phyloP scores from a whole-genome alignment of 2,888 invertebrate genomes.

The Ornithoptera alexandrae region DNA sequence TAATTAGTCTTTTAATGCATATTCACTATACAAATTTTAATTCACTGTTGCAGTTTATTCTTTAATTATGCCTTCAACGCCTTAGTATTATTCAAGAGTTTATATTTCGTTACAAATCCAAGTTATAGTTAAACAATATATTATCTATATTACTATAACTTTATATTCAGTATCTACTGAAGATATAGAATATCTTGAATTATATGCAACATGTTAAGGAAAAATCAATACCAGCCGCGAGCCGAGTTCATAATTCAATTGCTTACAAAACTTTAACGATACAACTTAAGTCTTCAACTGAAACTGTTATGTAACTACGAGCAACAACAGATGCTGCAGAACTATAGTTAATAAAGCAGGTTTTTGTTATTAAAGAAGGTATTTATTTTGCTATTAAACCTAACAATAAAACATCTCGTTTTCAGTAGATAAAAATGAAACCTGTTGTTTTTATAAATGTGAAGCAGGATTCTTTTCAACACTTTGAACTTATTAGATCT shows the following conservation, averaged over 20 bases:
- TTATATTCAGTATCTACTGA: no score
- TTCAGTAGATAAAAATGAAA: background rate
- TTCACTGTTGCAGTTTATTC: no score
- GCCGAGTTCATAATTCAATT: constrained; percentile 13
- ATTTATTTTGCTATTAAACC: background rate
- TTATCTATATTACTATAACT: no score
- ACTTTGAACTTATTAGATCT: background rate
- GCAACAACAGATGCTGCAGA: background rate
- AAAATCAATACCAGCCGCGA: constrained; percentile 11
- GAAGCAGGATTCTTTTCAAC: background rate
- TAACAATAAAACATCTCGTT: background rate
- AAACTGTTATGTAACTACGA: constrained; percentile 4
- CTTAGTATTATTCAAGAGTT: no score
- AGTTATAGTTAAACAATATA: background rate
- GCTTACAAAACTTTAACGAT: constrained; percentile 16
- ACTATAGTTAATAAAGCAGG: background rate
- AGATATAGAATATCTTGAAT: background rate
- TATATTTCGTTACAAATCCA: background rate
- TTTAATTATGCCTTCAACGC: no score
- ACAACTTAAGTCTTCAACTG: constrained; percentile 3
- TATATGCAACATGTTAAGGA: constrained; percentile 9
- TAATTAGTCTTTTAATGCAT: no score
- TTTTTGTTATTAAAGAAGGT: background rate
- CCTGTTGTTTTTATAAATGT: background rate
- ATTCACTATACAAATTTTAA: no score